A percentile compares a stretch with the other conserved stretches of the same genome.
phyloP scores from a whole-genome alignment of 53 echinoderm and acorn worm genomes.

The Temnopleurus reevesii region DNA sequence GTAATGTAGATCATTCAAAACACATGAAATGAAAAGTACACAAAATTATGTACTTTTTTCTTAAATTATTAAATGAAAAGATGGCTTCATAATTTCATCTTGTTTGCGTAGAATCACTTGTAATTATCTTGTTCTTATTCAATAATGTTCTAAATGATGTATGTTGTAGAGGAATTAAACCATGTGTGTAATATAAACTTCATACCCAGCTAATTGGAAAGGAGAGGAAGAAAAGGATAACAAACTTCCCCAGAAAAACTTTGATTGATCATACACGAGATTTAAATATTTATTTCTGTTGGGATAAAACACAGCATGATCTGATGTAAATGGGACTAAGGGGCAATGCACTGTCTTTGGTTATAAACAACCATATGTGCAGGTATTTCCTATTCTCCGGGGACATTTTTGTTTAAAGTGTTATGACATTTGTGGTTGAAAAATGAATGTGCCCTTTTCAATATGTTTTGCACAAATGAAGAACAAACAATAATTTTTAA shows the following conservation, averaged over 20 bases:
- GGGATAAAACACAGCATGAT: not conserved
- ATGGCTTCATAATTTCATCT: no score
- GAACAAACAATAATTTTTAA: no score
- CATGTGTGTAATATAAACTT: not conserved
- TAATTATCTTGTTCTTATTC: no score
- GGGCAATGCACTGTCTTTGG: slow-evolving; percentile 16
- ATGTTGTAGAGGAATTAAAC: no score
- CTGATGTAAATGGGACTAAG: not conserved
- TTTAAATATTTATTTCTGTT: slow-evolving; percentile 36
- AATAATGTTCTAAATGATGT: no score
- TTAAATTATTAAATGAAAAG: no score
- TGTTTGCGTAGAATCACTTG: no score
- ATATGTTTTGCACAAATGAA: no score
- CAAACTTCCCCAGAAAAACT: not conserved
- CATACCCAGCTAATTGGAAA: not conserved
- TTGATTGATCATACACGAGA: slow-evolving; percentile 17
- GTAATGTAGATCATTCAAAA: no score
- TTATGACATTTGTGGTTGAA: not conserved
- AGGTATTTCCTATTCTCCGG: not conserved
- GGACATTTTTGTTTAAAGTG: not conserved
- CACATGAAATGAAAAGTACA: no score
- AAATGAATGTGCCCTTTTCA: no score
- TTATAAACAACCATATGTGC: not conserved
- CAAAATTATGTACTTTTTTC: no score
- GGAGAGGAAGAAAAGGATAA: not conserved